These are phyloP conservation scores for Styela plicata DNA, from an alignment of 23 tunicate genomes.

Conservation along the genomic window DNA sequence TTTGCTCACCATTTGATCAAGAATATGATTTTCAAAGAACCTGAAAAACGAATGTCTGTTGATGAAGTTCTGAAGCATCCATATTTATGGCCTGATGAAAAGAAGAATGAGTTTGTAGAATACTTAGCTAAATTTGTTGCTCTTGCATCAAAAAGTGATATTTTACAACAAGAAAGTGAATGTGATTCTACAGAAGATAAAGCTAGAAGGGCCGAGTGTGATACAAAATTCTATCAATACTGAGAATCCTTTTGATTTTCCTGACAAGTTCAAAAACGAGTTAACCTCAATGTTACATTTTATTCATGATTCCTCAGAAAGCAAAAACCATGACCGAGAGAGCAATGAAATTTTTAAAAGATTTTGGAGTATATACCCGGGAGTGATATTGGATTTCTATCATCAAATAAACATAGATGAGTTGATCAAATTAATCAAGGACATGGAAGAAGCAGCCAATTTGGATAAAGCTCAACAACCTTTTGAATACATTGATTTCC, in stretches of 20 bases:
- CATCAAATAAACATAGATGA: constrained; percentile 21
- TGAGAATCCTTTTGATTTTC: neutral
- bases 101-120: constrained; percentile 24
- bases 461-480: neutral
- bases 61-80: constrained; percentile 59
- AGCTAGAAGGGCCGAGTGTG: neutral
- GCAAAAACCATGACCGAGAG: neutral
- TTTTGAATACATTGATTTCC: neutral
- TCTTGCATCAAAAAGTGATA: neutral
- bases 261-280: neutral
- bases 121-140: constrained; percentile 28
- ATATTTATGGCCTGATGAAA: constrained; percentile 55
- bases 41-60: constrained; percentile 52
- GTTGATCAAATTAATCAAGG: neutral
- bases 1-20: constrained; percentile 61
- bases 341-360: constrained; percentile 4
- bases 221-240: neutral
- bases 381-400: constrained; percentile 22
- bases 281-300: neutral
- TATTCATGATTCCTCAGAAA: neutral
- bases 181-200: neutral
- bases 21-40: constrained; percentile 67
- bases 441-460: neutral
- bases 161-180: neutral
- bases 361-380: constrained; percentile 34